Evolutionary conservation across 2,888 invertebrate species (phyloP).

Genomic region (Cynaeus angustus): DNA sequence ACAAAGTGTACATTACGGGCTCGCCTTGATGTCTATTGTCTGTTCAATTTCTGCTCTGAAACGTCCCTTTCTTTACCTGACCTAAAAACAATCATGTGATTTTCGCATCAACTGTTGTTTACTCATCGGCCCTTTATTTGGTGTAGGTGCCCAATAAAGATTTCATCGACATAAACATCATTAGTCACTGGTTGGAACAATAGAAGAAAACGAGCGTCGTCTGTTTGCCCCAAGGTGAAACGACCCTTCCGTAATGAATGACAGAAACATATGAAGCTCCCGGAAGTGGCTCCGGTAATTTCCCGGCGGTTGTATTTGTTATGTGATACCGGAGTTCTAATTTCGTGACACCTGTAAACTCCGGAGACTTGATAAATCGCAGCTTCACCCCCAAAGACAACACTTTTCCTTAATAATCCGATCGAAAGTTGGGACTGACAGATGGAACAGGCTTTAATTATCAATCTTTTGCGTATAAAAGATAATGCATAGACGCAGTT

Average conservation of each 20-base stretch:
- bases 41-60: constrained; percentile 3
- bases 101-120: constrained; percentile 19
- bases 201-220: constrained; percentile 39
- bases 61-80: background rate
- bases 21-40: too few species aligned
- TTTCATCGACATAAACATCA: constrained; percentile 52
- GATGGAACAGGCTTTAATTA: constrained; percentile 34
- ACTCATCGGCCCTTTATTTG: constrained; percentile 24
- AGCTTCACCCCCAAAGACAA: constrained; percentile 17
- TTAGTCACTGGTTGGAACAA: constrained; percentile 53
- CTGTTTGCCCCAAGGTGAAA: constrained; percentile 46
- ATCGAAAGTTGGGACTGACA: constrained; percentile 18
- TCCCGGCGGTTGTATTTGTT: constrained; percentile 64
- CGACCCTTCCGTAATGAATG: constrained; percentile 56
- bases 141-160: constrained; percentile 36
- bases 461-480: constrained; percentile 38
- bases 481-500: constrained; percentile 37
- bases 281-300: constrained; percentile 59
- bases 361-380: constrained; percentile 44
- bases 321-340: constrained; percentile 60
- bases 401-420: constrained; percentile 19
- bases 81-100: constrained; percentile 31
- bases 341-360: constrained; percentile 60
- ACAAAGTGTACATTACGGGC: background rate
- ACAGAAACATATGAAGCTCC: constrained; percentile 60